Evolutionary conservation across 2,113 vertebrate genomes (phyloP).

Genomic region (Gambusia holbrooki): DNA sequence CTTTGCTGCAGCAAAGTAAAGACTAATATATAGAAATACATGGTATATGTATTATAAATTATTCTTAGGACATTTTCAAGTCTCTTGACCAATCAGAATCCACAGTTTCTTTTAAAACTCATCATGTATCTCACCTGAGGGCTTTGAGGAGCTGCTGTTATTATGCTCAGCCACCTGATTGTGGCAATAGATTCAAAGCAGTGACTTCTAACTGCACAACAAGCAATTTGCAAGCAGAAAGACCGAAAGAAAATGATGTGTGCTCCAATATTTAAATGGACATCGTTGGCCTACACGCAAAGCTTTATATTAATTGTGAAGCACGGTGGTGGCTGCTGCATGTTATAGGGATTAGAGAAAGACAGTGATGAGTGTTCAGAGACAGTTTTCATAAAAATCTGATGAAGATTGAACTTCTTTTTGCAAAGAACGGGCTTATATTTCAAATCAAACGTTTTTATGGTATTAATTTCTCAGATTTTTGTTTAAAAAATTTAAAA

Average conservation of each 20-base stretch:
- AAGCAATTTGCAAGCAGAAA: slow-evolving; percentile 1
- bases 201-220: slow-evolving; percentile 18
- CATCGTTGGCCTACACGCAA: background rate
- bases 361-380: too few relatives aligned
- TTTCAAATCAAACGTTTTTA: too few relatives aligned
- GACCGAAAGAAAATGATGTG: background rate
- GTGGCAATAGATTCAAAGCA: slow-evolving; percentile 3
- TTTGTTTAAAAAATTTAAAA: too few relatives aligned
- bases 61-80: slow-evolving; percentile 30
- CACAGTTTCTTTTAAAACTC: slow-evolving; percentile 33
- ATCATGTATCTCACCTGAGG: slow-evolving; percentile 10
- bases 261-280: background rate
- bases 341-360: too few relatives aligned
- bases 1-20: background rate
- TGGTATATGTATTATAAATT: background rate
- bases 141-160: slow-evolving; percentile 15
- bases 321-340: too few relatives aligned
- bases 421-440: too few relatives aligned
- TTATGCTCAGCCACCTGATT: slow-evolving; percentile 12
- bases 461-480: too few relatives aligned
- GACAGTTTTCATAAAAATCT: too few relatives aligned
- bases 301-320: background rate
- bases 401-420: too few relatives aligned
- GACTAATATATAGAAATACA: too few relatives aligned
- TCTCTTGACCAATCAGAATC: slow-evolving; percentile 23